These are phyloP conservation scores for Microcebus jonahi DNA, from an alignment of 2,113 vertebrate species.

Conservation along the genomic window DNA sequence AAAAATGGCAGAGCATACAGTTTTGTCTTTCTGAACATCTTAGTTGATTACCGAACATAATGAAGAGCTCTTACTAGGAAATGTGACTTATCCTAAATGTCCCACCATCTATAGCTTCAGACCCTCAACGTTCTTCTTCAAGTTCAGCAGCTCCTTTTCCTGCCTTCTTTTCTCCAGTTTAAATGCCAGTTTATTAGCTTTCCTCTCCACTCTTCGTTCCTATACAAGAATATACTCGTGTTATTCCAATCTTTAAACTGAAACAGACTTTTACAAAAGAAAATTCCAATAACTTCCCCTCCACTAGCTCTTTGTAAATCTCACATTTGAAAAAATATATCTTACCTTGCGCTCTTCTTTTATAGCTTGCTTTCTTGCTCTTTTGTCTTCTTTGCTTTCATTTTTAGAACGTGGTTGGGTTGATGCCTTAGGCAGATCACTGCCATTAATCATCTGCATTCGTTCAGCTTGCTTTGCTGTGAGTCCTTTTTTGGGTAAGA, in stretches of 20 bases:
- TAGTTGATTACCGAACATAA: not conserved
- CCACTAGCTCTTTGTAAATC: not conserved
- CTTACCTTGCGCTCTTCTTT: conserved; percentile 95
- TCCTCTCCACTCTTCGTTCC: conserved; percentile 96
- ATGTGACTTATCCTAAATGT: not conserved
- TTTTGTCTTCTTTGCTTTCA: conserved; percentile 91
- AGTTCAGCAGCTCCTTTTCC: conserved; percentile 92
- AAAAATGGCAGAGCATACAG: not conserved
- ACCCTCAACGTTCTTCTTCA: conserved; percentile 92
- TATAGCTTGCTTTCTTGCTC: conserved; percentile 91
- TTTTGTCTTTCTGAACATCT: not conserved
- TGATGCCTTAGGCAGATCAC: conserved; percentile 90
- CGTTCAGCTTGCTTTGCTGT: conserved; percentile 92
- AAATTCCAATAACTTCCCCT: not conserved
- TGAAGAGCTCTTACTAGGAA: fast-evolving
- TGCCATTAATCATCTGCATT: conserved; percentile 92
- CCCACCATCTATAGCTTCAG: conserved; percentile 90
- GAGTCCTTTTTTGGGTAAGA: conserved; percentile 88
- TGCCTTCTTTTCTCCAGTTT: conserved; percentile 93
- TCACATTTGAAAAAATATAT: not conserved
- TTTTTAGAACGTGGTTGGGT: conserved; percentile 87
- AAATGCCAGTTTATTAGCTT: conserved; percentile 94
- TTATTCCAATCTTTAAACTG: conserved; percentile 38
- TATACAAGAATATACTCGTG: conserved; percentile 61
- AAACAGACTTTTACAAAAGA: not conserved